phyloP scores from a whole-genome alignment of 2,113 vertebrate genomes.

The Cyanoramphus novaezelandiae region DNA sequence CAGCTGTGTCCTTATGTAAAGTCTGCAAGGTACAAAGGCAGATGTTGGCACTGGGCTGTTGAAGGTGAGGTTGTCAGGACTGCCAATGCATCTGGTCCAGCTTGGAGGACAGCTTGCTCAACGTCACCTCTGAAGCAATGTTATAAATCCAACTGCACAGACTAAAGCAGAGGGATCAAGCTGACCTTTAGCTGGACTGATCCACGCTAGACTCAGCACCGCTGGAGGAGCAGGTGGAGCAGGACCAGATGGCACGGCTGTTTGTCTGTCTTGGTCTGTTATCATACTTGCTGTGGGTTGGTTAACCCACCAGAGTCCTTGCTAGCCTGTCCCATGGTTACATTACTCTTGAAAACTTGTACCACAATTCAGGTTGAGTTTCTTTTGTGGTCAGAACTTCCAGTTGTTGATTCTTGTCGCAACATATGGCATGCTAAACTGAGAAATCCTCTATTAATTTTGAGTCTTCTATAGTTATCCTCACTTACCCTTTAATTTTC shows the following conservation, averaged over 20 bases:
- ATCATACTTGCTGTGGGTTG: neutral
- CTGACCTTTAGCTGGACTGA: neutral
- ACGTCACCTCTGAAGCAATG: neutral
- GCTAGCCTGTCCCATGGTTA: neutral
- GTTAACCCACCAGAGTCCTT: neutral
- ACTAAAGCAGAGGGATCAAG: neutral
- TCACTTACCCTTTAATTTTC: neutral
- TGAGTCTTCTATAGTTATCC: neutral
- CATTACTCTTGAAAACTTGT: neutral
- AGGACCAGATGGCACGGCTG: neutral
- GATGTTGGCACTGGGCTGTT: neutral
- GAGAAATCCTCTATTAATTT: neutral
- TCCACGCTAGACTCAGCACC: accelerated
- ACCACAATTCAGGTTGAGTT: neutral
- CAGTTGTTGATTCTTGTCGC: neutral
- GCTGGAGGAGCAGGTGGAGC: neutral
- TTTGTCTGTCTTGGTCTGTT: neutral
- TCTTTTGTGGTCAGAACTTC: neutral
- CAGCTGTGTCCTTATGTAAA: too few species aligned
- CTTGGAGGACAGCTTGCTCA: neutral
- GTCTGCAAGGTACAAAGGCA: neutral
- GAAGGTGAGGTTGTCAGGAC: neutral
- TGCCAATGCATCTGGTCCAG: neutral
- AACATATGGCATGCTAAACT: neutral
- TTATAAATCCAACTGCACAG: neutral